phyloP scores from a whole-genome alignment of 1,140 invertebrate species.

The Harlomillsia oculata region DNA sequence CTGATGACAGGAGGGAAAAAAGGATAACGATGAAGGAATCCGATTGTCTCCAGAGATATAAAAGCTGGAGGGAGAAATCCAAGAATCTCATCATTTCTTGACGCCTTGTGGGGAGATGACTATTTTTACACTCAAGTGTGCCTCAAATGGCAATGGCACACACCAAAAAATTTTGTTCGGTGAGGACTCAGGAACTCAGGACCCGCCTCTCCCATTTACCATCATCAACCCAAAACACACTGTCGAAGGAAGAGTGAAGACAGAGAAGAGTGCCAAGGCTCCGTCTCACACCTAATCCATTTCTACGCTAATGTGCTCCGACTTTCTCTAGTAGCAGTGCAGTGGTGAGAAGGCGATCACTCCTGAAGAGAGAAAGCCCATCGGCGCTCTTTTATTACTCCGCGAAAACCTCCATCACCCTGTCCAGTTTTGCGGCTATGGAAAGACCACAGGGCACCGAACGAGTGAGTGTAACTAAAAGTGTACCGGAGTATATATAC shows the following conservation, averaged over 20 bases:
- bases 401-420: conserved; percentile 16
- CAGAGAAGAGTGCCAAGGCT: background rate
- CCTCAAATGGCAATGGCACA: no score
- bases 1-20: background rate
- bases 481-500: no score
- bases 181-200: no score
- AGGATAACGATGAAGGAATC: background rate
- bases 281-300: conserved; percentile 17
- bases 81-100: conserved; percentile 6
- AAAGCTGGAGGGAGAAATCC: conserved; percentile 2
- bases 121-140: no score
- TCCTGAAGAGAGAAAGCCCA: no score
- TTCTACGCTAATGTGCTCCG: conserved; percentile 19
- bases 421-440: conserved; percentile 9
- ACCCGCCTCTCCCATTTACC: background rate
- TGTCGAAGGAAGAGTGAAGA: background rate
- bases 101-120: conserved; percentile 9
- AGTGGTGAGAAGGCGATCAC: no score
- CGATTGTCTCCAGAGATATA: conserved; percentile 1
- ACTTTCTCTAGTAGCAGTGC: no score
- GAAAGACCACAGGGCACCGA: background rate
- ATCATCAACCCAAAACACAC: background rate
- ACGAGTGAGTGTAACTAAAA: no score
- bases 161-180: no score
- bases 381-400: conserved; percentile 7